Base-by-base conservation (phyloP, 2,797 vertebrate genomes). In the Helostoma temminkii region DNA sequence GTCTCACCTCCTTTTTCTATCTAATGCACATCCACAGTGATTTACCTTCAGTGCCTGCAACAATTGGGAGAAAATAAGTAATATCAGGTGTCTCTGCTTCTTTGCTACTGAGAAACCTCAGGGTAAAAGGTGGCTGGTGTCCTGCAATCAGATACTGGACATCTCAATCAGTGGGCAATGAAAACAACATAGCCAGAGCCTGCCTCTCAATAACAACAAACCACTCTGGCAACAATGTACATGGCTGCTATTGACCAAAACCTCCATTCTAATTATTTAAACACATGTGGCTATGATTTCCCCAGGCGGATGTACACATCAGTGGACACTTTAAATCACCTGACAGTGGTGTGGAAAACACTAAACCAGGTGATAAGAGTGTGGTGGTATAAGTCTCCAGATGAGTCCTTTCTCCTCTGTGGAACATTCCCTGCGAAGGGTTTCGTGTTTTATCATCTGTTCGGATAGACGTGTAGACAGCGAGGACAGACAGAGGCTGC, bases 241-340 rank as follows among this genome's bases (percentile, higher is more conserved):
- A 50, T 34, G 36, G 72, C 57, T 57, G 73, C 67, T 74, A 64
- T 72, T 73, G 85, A 87, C 78, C 66, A 63, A 80, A 55, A 5
- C 30, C 37, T 41, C 65, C n/a, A 56, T n/a, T 16, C 88, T 73
- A 84, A 91, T 89, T 80, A 90, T 92, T 87, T 66, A 89, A 55
- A 72, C 52, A 26, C 53, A 45, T 56, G 61, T 77, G 73, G 64
- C 48, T 43, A 57, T 73, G 72, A 72, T 37, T 62, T 46, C 68
- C 56, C 50, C 64, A 30, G 32, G 37, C 42, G 61, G 57, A 88
- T 85, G 85, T 86, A 76, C 81, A 85, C 84, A 83, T 82, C 55
- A 80, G 80, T 84, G 73, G 82, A 52, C 28, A 74, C 62, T 80
- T 83, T 63, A 32, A 74, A 71, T 68, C 66, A 71, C 70, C 30